Evolutionary conservation across 2,113 vertebrate species (phyloP).

Genomic region (Ictalurus punctatus): DNA sequence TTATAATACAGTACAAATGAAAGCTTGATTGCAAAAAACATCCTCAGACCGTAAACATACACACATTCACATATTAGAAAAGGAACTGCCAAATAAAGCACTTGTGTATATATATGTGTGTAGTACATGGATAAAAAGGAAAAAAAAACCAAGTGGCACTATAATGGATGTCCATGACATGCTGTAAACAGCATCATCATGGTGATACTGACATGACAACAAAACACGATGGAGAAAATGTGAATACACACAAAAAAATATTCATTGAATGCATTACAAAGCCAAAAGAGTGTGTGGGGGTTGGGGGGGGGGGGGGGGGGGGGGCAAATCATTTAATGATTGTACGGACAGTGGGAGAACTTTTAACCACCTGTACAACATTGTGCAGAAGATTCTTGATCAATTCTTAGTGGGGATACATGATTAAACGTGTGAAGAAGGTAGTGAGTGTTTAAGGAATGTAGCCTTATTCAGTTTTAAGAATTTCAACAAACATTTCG

Average conservation of each 20-base stretch:
- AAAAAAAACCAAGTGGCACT: slow-evolving; percentile 35
- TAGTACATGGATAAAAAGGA: slow-evolving; percentile 55
- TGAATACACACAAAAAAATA: not conserved
- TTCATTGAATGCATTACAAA: slow-evolving; percentile 3
- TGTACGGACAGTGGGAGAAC: not conserved
- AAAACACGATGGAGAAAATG: slow-evolving; percentile 24
- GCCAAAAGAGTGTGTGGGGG: not conserved
- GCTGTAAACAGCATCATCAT: slow-evolving; percentile 31
- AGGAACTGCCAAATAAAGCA: slow-evolving; percentile 62
- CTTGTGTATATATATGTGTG: slow-evolving; percentile 41
- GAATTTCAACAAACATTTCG: not conserved
- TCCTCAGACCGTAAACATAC: slow-evolving; percentile 62
- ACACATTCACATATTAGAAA: slow-evolving; percentile 71
- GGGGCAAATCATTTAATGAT: not conserved
- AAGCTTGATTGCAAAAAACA: slow-evolving; percentile 56
- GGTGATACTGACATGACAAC: slow-evolving; percentile 34
- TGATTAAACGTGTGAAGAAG: slow-evolving; percentile 1
- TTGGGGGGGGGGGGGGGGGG: not conserved
- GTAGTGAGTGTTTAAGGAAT: slow-evolving; percentile 11
- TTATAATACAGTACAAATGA: slow-evolving; percentile 69
- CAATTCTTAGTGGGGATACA: not conserved
- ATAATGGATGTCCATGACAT: slow-evolving; percentile 19
- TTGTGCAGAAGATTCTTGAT: slow-evolving; percentile 9
- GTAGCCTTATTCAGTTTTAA: not conserved
- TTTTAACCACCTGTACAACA: slow-evolving; percentile 11